These are phyloP conservation scores for Sinohyriopsis cumingii DNA, from an alignment of 2,888 invertebrate species.

Conservation along the genomic window DNA sequence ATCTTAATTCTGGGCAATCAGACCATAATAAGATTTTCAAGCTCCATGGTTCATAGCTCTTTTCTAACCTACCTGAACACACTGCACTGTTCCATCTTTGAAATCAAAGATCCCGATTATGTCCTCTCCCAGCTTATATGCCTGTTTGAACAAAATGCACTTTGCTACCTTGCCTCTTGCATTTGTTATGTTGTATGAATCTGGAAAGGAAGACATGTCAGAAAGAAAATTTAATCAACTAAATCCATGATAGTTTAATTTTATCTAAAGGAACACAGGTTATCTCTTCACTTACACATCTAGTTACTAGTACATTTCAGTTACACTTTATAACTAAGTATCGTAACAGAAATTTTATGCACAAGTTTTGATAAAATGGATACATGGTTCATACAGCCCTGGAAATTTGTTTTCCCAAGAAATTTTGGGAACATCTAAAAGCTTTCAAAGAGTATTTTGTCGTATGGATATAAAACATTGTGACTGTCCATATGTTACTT, in stretches of 20 bases:
- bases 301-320: background rate
- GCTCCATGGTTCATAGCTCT: background rate
- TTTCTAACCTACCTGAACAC: slow-evolving; percentile 82
- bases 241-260: background rate
- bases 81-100: slow-evolving; percentile 89
- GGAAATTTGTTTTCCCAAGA: no score
- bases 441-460: no score
- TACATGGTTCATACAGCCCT: no score
- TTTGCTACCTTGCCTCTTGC: slow-evolving; percentile 93
- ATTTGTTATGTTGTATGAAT: slow-evolving; percentile 74
- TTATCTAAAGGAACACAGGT: slow-evolving; percentile 1
- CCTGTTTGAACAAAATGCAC: slow-evolving; percentile 95
- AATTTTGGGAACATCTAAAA: no score
- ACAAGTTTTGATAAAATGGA: no score
- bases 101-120: slow-evolving; percentile 98
- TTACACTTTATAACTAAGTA: no score
- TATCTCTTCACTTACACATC: background rate
- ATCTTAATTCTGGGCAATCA: background rate
- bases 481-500: no score
- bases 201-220: slow-evolving; percentile 48
- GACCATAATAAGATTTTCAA: background rate
- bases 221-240: background rate
- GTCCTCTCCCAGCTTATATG: slow-evolving; percentile 97
- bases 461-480: no score
- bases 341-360: no score